phyloP scores from a whole-genome alignment of 2,888 invertebrate species.

The Yponomeuta malinellus region DNA sequence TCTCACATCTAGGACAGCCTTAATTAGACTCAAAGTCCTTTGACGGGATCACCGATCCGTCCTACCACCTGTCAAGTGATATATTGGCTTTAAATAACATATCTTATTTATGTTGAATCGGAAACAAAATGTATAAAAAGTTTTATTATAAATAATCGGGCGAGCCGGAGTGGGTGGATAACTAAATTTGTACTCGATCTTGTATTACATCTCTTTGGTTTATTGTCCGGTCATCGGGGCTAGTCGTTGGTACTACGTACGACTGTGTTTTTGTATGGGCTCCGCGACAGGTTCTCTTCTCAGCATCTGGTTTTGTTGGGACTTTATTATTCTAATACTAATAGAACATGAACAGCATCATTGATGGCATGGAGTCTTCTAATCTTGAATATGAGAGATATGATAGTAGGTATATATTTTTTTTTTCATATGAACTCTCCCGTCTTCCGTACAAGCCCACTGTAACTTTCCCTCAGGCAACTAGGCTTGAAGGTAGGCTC shows the following conservation, averaged over 20 bases:
- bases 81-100: slow-evolving; percentile 75
- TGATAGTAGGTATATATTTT: background rate
- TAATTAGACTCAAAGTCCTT: slow-evolving; percentile 37
- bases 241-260: background rate
- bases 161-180: slow-evolving; percentile 60
- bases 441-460: background rate
- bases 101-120: slow-evolving; percentile 77
- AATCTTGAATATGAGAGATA: too few relatives aligned
- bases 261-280: slow-evolving; percentile 28
- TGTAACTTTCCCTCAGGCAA: background rate
- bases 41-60: slow-evolving; percentile 32
- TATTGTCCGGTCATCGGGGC: slow-evolving; percentile 2
- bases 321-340: background rate
- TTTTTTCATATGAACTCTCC: background rate
- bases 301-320: background rate
- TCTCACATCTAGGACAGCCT: slow-evolving; percentile 29
- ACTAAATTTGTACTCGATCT: slow-evolving; percentile 67
- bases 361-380: background rate
- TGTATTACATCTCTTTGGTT: slow-evolving; percentile 55
- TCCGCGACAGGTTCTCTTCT: background rate
- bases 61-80: slow-evolving; percentile 76
- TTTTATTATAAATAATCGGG: slow-evolving; percentile 69
- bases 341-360: background rate
- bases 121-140: slow-evolving; percentile 73
- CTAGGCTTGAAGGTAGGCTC: background rate